Evolutionary conservation across 2,797 vertebrate genomes (phyloP).

Genomic region (Jordanella pulchra): DNA sequence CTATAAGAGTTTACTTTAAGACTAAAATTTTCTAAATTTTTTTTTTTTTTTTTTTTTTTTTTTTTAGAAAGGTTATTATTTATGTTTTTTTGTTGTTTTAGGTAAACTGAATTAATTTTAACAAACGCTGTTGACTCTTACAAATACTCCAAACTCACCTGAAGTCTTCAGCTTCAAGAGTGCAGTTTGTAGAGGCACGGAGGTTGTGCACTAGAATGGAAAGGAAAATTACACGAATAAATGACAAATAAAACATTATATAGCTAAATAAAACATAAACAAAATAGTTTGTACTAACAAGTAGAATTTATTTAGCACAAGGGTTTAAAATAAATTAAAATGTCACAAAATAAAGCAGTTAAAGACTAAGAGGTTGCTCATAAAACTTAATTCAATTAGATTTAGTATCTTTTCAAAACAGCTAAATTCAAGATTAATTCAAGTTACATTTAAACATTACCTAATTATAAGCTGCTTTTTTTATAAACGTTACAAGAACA

Average conservation of each 20-base stretch:
- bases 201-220: neutral
- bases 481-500: neutral
- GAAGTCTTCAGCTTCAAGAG: neutral
- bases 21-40: neutral
- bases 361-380: neutral
- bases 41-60: too few species aligned
- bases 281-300: too few species aligned
- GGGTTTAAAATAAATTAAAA: neutral
- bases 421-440: neutral
- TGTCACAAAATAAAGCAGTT: neutral
- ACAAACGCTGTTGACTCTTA: neutral
- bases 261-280: neutral
- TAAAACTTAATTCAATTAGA: neutral
- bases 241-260: neutral
- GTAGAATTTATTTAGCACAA: neutral
- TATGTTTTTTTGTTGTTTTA: too few species aligned
- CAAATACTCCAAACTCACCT: neutral
- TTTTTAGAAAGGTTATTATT: neutral
- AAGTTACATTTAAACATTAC: neutral
- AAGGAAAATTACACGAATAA: neutral
- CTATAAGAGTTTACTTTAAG: neutral
- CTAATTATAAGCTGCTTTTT: neutral
- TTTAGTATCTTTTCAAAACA: neutral
- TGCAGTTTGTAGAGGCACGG: neutral
- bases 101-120: neutral